Percentiles rank a stretch among this genome's conserved stretches.
Evolutionary conservation across 2,797 vertebrate species (phyloP).

Genomic region (Chlorospingus semifuscus): DNA sequence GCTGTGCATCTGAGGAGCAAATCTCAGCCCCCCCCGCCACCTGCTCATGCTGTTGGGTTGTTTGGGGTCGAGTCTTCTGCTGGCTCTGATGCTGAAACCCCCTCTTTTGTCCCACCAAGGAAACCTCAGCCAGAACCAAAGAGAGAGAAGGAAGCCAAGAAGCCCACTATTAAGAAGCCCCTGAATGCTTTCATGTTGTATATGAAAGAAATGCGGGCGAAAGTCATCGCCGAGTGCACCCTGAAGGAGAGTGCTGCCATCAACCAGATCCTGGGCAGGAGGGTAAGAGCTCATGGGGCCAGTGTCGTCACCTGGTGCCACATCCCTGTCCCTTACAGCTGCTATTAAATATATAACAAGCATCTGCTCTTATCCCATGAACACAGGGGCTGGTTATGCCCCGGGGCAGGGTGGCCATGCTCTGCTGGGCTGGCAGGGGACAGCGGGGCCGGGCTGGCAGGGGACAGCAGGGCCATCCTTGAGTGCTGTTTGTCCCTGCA

Average conservation of each 20-base stretch:
- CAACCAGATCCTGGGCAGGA: constrained; percentile 96
- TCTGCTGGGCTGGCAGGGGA: background rate
- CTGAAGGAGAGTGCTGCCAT: constrained; percentile 98
- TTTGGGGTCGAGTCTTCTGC: background rate
- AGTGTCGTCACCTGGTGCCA: fast-evolving
- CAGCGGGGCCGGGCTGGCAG: background rate
- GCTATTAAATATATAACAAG: fast-evolving
- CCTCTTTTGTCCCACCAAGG: constrained; percentile 69
- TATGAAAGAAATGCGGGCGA: constrained; percentile 99
- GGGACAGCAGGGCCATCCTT: fast-evolving
- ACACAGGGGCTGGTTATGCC: fast-evolving
- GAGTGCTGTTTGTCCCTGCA: constrained; percentile 51
- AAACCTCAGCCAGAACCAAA: constrained; percentile 92
- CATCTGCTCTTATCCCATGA: background rate
- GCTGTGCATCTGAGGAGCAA: background rate
- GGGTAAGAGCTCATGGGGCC: constrained; percentile 78
- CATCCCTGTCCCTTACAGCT: background rate
- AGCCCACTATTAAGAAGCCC: constrained; percentile 98
- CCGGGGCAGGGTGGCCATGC: fast-evolving
- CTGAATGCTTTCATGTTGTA: constrained; percentile 99
- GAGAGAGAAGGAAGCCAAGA: constrained; percentile 95
- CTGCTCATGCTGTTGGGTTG: fast-evolving
- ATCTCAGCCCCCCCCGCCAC: fast-evolving
- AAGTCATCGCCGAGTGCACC: constrained; percentile 97
- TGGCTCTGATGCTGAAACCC: background rate